These are phyloP conservation scores for Tragelaphus scriptus DNA, from an alignment of 2,113 vertebrate species.

Conservation along the genomic window DNA sequence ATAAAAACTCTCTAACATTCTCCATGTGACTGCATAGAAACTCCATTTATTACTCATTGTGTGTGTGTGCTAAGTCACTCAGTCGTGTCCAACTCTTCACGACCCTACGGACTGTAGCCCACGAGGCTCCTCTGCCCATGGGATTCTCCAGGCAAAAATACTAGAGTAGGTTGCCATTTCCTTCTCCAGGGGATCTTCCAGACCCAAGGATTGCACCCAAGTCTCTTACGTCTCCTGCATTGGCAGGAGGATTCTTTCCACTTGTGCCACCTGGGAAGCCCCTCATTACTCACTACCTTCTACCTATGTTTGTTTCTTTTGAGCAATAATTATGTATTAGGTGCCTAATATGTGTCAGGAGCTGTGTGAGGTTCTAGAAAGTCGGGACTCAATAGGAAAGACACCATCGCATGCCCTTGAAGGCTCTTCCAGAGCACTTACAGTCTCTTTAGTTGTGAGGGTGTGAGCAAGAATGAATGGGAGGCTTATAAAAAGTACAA, in stretches of 20 bases:
- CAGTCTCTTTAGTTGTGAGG: background rate
- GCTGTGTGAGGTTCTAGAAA: background rate
- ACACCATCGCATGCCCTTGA: background rate
- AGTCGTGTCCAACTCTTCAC: background rate
- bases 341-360: background rate
- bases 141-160: background rate
- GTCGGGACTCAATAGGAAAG: background rate
- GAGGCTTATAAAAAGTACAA: background rate
- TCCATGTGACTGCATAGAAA: background rate
- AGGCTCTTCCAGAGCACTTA: background rate
- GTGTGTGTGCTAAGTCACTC: background rate
- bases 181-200: background rate
- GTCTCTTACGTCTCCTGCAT: background rate
- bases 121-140: background rate
- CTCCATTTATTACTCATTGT: background rate
- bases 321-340: background rate
- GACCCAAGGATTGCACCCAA: fast-evolving
- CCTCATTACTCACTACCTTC: background rate
- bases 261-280: background rate
- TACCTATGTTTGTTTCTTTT: background rate
- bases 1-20: background rate
- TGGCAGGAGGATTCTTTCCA: background rate
- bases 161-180: background rate
- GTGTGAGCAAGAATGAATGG: background rate
- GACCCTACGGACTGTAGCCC: background rate